Percentiles rank a stretch among this genome's conserved stretches.
These are phyloP conservation scores for Pelecanus crispus DNA, from an alignment of 2,113 vertebrate genomes.

Conservation along the genomic window DNA sequence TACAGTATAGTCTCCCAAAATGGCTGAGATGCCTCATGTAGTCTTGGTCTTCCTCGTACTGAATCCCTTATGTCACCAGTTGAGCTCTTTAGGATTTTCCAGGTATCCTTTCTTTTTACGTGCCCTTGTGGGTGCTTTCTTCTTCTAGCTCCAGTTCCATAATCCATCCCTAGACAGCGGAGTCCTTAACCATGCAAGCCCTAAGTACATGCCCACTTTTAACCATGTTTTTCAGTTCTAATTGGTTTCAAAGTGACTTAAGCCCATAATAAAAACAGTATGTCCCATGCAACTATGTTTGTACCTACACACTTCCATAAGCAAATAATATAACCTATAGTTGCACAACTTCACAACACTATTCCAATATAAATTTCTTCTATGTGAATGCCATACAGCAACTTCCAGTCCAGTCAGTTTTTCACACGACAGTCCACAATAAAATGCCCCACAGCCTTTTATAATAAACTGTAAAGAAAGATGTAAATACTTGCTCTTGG, in stretches of 20 bases:
- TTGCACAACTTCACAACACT: not conserved
- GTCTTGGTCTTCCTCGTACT: not conserved
- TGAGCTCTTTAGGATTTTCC: not conserved
- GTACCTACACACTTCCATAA: not conserved
- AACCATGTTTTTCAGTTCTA: not conserved
- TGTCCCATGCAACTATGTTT: not conserved
- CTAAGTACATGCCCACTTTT: not conserved
- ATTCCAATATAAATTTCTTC: accelerated
- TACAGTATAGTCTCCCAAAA: not conserved
- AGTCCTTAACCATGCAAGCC: not conserved
- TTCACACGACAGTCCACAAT: not conserved
- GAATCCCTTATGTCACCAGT: not conserved
- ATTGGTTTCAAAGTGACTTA: not conserved
- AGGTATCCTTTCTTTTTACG: not conserved
- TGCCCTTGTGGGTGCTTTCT: not conserved
- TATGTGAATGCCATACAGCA: not conserved
- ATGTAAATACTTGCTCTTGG: not conserved
- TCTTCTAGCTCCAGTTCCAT: not conserved
- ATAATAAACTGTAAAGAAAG: not conserved
- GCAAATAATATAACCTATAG: not conserved
- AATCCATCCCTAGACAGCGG: not conserved
- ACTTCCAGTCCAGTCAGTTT: not conserved
- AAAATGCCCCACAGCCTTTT: slow-evolving; percentile 5
- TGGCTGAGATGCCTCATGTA: not conserved
- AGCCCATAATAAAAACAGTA: not conserved